phyloP scores from a whole-genome alignment of 2,888 invertebrate species.

The Petrophora chlorosata region DNA sequence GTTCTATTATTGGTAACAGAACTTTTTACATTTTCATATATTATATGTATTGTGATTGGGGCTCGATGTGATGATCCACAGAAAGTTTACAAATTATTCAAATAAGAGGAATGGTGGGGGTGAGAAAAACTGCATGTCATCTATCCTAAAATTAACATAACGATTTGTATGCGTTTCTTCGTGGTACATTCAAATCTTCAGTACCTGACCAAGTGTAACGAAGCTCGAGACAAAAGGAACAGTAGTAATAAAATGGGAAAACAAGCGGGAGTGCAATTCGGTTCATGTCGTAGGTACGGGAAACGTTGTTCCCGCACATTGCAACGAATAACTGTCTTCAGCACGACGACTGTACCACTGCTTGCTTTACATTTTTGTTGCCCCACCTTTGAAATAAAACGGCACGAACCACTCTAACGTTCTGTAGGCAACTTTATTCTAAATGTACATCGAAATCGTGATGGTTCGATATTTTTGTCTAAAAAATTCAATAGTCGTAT shows the following conservation, averaged over 20 bases:
- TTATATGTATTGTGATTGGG: no score
- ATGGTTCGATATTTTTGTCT: background rate
- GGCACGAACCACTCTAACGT: background rate
- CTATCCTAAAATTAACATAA: background rate
- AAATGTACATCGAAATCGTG: background rate
- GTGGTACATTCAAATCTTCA: background rate
- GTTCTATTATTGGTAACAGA: no score
- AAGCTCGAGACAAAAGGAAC: slow-evolving; percentile 40
- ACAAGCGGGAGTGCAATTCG: slow-evolving; percentile 51
- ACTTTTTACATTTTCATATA: no score
- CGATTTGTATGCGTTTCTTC: background rate
- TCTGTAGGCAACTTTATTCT: slow-evolving; percentile 1
- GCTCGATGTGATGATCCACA: no score
- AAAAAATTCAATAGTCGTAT: slow-evolving; percentile 4
- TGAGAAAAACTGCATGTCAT: no score
- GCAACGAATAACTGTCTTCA: slow-evolving; percentile 53
- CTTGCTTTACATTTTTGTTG: slow-evolving; percentile 45
- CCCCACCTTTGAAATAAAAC: slow-evolving; percentile 18
- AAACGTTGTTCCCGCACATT: slow-evolving; percentile 50
- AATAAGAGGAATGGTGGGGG: no score
- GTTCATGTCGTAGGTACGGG: slow-evolving; percentile 49
- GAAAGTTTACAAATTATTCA: no score
- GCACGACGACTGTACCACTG: slow-evolving; percentile 40
- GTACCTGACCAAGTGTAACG: slow-evolving; percentile 6
- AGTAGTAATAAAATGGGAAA: slow-evolving; percentile 50